Percentiles rank a stretch among this genome's conserved stretches.
Conservation (phyloP, 2,113 vertebrate genomes). For the Varanus salvator region DNA sequence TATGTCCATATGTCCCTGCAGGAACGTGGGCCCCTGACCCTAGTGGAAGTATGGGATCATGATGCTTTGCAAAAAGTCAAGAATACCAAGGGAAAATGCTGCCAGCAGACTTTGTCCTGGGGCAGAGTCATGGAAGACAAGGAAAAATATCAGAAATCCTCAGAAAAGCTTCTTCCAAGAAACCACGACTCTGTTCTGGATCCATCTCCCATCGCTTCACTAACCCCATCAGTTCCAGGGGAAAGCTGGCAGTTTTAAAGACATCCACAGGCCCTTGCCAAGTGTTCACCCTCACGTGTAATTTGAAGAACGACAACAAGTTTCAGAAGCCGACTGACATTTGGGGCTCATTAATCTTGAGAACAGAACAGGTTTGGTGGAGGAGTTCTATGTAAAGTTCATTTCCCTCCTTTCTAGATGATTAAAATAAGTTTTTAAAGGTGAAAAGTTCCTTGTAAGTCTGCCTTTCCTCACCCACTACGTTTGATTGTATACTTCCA, state of each 20-base stretch:
- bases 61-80: no score
- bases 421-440: constrained; percentile 54
- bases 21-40: no score
- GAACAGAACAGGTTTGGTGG: constrained; percentile 27
- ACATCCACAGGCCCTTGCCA: not conserved
- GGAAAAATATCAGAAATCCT: not conserved
- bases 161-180: not conserved
- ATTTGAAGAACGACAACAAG: constrained; percentile 19
- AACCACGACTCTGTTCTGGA: not conserved
- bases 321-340: constrained; percentile 40
- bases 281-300: not conserved
- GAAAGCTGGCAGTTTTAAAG: not conserved
- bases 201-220: not conserved
- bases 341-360: constrained; percentile 50
- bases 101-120: not conserved
- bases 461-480: constrained; percentile 37
- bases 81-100: not conserved
- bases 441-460: constrained; percentile 57
- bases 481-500: constrained; percentile 39
- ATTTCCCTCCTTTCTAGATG: constrained; percentile 37
- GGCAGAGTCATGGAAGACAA: not conserved
- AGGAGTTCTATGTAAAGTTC: constrained; percentile 44
- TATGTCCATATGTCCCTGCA: no score
- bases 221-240: not conserved
- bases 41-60: no score